Base-by-base conservation (phyloP, 1,140 invertebrate species). In the Pseudomyrmex gracilis region DNA sequence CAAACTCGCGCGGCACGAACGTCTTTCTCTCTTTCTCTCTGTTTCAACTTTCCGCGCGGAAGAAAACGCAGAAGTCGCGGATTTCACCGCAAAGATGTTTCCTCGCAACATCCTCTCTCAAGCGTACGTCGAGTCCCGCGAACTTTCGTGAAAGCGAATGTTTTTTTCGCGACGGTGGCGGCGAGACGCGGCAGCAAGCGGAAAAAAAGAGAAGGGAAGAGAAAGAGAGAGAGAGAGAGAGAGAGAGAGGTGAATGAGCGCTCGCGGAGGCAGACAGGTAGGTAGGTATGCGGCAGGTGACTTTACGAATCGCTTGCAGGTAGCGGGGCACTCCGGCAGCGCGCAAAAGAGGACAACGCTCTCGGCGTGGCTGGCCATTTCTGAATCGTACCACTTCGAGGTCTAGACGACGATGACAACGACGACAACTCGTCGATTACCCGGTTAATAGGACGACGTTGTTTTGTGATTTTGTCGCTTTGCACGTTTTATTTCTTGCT, bases 141-240 rank as follows among this genome's bases (percentile, higher is more conserved):
- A 67, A 84, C 89, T 90, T 90, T 90, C 85, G 89, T 85, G 89
- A 90, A 90, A 89, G 84, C 89, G 78, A 90, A 89, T 88, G 84
- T 91, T 89, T 89, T 87, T 86, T 85, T 89, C 84, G 68, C 77
- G 10, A 64, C 24, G 53, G 49, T 61, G 51, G 43, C 1, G 22
- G 20, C 20, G 51, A 13, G 34, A 34, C 34, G 34, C 34, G 34
- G 34, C 34, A 34, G 34, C 34, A 34, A 34, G 34, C 34, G 34
- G 34, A 34, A 34, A 34, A 34, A 7, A 7, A 34, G 34, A 34
- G 20, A 60, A 47, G 8, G 53, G 10, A 45, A 22, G 24, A 63
- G n/a, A 83, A 45, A 51, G 43, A 73, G 77, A 45, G 51, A 73
- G 10, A 58, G 17, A 61, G 45, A 60, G 8, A 60, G 57, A 45